These are phyloP conservation scores for Phocides pigmalion DNA, from an alignment of 1,140 invertebrate genomes.

Conservation along the genomic window DNA sequence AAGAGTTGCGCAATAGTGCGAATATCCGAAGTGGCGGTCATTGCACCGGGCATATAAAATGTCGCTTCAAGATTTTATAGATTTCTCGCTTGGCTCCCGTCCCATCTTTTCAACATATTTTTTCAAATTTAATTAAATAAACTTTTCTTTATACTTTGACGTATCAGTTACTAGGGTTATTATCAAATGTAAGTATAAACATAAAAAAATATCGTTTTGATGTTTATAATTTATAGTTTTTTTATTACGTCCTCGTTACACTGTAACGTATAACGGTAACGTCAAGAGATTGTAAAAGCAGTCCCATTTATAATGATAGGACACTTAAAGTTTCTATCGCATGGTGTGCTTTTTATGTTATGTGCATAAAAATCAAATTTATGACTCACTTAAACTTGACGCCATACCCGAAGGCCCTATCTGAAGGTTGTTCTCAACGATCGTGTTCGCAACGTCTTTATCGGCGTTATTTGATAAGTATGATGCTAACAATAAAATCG, in stretches of 20 bases:
- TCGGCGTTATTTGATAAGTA: constrained; percentile 20
- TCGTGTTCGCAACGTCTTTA: constrained; percentile 16
- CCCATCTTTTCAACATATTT: constrained; percentile 26
- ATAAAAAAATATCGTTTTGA: not conserved
- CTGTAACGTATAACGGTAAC: not conserved
- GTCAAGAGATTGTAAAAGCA: constrained; percentile 11
- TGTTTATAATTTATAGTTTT: not conserved
- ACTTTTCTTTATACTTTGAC: not conserved
- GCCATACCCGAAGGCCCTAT: constrained; percentile 19
- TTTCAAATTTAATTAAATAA: not conserved
- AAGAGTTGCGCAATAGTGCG: constrained; percentile 47
- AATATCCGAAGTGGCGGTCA: constrained; percentile 45
- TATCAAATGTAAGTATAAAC: constrained; percentile 6
- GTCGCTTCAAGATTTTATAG: constrained; percentile 41
- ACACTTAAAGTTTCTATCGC: constrained; percentile 24
- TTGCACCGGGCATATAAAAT: constrained; percentile 46
- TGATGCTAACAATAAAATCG: constrained; percentile 8
- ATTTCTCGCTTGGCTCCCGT: constrained; percentile 38
- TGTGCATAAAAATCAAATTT: constrained; percentile 21
- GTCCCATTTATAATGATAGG: constrained; percentile 9
- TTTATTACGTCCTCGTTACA: constrained; percentile 3
- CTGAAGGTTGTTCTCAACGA: constrained; percentile 20
- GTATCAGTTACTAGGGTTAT: constrained; percentile 12
- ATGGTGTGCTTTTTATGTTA: constrained; percentile 19
- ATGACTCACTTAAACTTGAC: constrained; percentile 23